These are phyloP conservation scores for Corythucha ciliata DNA, from an alignment of 2,888 invertebrate genomes.

Conservation along the genomic window DNA sequence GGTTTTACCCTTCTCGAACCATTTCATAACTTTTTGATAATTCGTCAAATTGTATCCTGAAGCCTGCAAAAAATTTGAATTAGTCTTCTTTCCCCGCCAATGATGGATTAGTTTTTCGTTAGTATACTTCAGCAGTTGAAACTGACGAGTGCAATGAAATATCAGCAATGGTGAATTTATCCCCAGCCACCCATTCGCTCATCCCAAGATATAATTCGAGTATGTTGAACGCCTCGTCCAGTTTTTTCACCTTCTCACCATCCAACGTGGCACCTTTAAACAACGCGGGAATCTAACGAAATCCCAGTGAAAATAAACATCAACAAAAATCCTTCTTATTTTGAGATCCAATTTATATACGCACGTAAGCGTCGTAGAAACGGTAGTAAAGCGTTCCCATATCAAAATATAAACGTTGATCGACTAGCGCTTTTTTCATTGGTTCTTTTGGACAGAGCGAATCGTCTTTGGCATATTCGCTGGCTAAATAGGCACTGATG, in stretches of 20 bases:
- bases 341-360: too few species aligned
- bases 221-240: constrained; percentile 53
- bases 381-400: constrained; percentile 62
- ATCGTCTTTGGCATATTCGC: constrained; percentile 70
- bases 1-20: too few species aligned
- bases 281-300: too few species aligned
- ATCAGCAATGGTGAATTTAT: constrained; percentile 67
- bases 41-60: too few species aligned
- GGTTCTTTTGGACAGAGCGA: constrained; percentile 68
- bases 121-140: constrained; percentile 60
- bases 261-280: constrained; percentile 52
- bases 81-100: too few species aligned
- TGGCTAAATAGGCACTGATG: constrained; percentile 67
- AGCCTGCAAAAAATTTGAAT: too few species aligned
- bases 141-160: constrained; percentile 57
- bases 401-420: constrained; percentile 72
- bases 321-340: too few species aligned
- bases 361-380: constrained; percentile 62
- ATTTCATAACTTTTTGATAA: too few species aligned
- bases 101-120: too few species aligned
- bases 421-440: constrained; percentile 62
- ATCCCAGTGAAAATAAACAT: too few species aligned
- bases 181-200: constrained; percentile 61
- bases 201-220: constrained; percentile 41
- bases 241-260: constrained; percentile 56